Percentiles rank a stretch among this genome's conserved stretches.
Evolutionary conservation across 2,888 invertebrate genomes (phyloP).

Genomic region (Ferdinandea cuprea): DNA sequence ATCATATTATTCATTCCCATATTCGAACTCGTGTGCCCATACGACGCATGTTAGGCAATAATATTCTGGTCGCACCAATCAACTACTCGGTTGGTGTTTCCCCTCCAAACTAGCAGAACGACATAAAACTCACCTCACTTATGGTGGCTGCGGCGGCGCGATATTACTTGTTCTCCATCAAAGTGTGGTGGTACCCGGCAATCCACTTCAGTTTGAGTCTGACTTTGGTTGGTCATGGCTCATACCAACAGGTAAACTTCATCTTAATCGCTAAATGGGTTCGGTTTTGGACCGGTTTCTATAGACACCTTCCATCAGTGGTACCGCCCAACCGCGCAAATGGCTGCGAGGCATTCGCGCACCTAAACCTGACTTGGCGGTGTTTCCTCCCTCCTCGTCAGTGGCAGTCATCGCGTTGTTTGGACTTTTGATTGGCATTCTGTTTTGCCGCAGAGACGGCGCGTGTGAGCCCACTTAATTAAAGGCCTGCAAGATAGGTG

Average conservation of each 20-base stretch:
- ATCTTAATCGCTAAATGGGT: slow-evolving; percentile 68
- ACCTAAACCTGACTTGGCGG: slow-evolving; percentile 50
- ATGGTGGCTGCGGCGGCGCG: background rate
- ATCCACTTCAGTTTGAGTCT: slow-evolving; percentile 25
- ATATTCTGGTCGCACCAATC: slow-evolving; percentile 37
- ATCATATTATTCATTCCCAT: background rate
- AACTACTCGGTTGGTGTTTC: background rate
- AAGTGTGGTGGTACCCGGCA: slow-evolving; percentile 23
- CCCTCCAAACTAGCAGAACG: slow-evolving; percentile 11
- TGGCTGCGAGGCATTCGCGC: slow-evolving; percentile 71
- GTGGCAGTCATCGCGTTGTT: slow-evolving; percentile 70
- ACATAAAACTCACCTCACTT: slow-evolving; percentile 52
- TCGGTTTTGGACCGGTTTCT: slow-evolving; percentile 64
- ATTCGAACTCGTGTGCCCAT: background rate
- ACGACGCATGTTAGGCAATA: too few species aligned
- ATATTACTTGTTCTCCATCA: slow-evolving; percentile 15
- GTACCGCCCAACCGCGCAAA: slow-evolving; percentile 72
- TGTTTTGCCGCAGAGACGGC: slow-evolving; percentile 18
- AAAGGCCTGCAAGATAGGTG: slow-evolving; percentile 65
- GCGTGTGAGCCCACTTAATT: slow-evolving; percentile 55
- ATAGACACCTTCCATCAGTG: slow-evolving; percentile 41
- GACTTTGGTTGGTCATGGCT: slow-evolving; percentile 56
- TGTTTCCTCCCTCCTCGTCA: slow-evolving; percentile 47
- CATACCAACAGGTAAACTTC: slow-evolving; percentile 48
- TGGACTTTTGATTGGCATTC: slow-evolving; percentile 69